These are phyloP conservation scores for Cordilura impudica DNA, from an alignment of 2,888 invertebrate species.

Conservation along the genomic window DNA sequence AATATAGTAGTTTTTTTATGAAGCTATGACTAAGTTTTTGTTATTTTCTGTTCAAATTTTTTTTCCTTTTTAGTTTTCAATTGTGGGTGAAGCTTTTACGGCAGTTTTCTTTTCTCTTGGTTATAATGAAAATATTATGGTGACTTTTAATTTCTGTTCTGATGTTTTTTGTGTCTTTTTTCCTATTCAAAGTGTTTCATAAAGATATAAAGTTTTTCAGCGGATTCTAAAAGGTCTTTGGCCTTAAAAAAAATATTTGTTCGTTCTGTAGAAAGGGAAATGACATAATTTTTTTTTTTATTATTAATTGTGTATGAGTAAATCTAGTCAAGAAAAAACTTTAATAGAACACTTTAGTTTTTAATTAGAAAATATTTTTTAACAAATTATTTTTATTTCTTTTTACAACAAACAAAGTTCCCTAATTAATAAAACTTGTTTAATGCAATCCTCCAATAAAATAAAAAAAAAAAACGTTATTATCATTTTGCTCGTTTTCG, in stretches of 20 bases:
- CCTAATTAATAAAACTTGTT: background rate
- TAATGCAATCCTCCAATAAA: no score
- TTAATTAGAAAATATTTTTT: background rate
- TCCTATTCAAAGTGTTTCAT: conserved; percentile 5
- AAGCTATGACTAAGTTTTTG: background rate
- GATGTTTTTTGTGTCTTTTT: background rate
- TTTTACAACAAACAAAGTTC: background rate
- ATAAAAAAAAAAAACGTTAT: no score
- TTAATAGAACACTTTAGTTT: background rate
- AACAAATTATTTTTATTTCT: background rate
- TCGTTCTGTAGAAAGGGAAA: conserved; percentile 54
- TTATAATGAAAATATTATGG: conserved; percentile 54
- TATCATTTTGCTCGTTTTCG: background rate
- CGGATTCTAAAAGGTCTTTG: conserved; percentile 56
- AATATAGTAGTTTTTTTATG: background rate
- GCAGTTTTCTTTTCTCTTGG: conserved; percentile 16
- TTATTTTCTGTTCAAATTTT: background rate
- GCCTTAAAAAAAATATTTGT: conserved; percentile 45
- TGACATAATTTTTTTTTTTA: conserved; percentile 55
- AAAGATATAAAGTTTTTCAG: conserved; percentile 1
- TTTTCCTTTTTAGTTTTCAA: background rate
- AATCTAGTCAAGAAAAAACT: no score
- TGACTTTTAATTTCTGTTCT: conserved; percentile 42
- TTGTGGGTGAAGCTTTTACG: background rate
- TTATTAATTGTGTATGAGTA: background rate